A percentile compares a stretch with the other conserved stretches of the same genome.
phyloP scores from a whole-genome alignment of 2,113 vertebrate species.

The Nesogale talazaci region DNA sequence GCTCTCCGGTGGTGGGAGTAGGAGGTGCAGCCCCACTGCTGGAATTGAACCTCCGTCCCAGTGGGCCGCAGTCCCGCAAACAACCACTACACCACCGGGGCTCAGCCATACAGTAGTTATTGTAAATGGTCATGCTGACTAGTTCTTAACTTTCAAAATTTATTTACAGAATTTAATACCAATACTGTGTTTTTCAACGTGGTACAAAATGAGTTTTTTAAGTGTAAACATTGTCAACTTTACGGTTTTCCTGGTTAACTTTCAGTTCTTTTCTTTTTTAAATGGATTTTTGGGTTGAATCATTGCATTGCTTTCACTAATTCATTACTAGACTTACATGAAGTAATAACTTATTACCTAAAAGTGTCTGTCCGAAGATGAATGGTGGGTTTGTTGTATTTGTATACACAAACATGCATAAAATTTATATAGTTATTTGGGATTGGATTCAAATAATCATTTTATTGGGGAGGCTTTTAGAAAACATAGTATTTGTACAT shows the following conservation, averaged over 20 bases:
- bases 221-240: no score
- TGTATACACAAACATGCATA: neutral
- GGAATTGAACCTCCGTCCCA: no score
- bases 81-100: no score
- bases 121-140: neutral
- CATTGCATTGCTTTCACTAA: neutral
- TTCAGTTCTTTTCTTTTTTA: conserved; percentile 1
- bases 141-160: conserved; percentile 16
- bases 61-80: no score
- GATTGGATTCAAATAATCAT: neutral
- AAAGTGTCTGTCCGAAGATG: neutral
- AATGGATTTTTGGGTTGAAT: neutral
- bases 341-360: neutral
- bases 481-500: no score
- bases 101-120: no score
- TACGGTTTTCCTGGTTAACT: conserved; percentile 16
- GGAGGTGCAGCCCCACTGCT: no score
- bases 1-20: no score
- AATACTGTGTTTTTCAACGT: neutral
- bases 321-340: conserved; percentile 5
- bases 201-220: neutral
- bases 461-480: no score
- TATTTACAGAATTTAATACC: conserved; percentile 1
- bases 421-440: conserved; percentile 30
- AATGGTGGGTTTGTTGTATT: neutral